Conservation (phyloP, 1,140 invertebrate species). For the Nylanderia fulva region DNA sequence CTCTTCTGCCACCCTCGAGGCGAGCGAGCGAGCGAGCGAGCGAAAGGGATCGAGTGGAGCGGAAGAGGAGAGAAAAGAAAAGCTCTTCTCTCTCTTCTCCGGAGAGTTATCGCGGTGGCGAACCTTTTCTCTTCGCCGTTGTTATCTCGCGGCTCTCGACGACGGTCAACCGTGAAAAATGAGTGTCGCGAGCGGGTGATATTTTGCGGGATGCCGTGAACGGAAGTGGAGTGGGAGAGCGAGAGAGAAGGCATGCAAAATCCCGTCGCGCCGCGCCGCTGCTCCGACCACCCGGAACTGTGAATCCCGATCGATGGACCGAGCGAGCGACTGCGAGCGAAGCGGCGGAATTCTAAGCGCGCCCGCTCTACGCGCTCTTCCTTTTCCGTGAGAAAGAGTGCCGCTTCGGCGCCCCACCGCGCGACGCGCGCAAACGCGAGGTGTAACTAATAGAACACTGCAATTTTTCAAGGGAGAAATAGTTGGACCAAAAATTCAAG, state of each 20-base stretch:
- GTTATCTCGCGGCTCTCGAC: conserved; percentile 87
- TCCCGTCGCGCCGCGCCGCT: conserved; percentile 29
- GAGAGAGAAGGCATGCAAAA: conserved; percentile 39
- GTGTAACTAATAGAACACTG: conserved; percentile 26
- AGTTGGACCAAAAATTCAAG: not conserved
- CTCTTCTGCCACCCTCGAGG: conserved; percentile 80
- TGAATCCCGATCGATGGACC: conserved; percentile 71
- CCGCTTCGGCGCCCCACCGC: conserved; percentile 56
- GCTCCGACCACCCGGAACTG: conserved; percentile 68
- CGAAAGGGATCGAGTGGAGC: conserved; percentile 61
- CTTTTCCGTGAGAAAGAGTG: conserved; percentile 74
- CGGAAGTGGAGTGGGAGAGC: not conserved
- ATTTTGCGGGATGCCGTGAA: conserved; percentile 77
- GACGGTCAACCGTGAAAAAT: conserved; percentile 86
- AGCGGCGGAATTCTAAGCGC: conserved; percentile 72
- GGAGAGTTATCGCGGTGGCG: conserved; percentile 58
- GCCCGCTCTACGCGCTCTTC: conserved; percentile 61
- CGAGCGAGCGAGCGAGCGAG: conserved; percentile 75
- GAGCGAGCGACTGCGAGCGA: conserved; percentile 20
- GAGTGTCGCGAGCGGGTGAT: conserved; percentile 80
- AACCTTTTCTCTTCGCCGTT: conserved; percentile 77
- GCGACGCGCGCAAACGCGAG: not conserved
- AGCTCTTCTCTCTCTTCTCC: conserved; percentile 58
- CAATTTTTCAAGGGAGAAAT: not conserved
- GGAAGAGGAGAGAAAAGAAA: conserved; percentile 39